phyloP scores from a whole-genome alignment of 2,888 invertebrate species.

The Electrophaes corylata region DNA sequence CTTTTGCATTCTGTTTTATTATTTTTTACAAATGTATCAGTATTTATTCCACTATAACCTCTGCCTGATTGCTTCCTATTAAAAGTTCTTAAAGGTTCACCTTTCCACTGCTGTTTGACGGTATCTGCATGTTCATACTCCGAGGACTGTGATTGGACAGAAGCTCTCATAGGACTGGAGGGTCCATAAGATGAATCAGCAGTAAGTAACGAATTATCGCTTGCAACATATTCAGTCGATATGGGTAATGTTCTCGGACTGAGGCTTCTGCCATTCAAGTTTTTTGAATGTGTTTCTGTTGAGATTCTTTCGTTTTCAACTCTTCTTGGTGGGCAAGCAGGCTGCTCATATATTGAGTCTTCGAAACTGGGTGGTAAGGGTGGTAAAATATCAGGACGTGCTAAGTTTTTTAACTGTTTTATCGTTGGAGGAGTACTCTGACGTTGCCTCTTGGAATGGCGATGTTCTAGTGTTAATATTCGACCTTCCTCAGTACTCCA shows the following conservation, averaged over 20 bases:
- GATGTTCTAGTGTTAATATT: slow-evolving; percentile 88
- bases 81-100: slow-evolving; percentile 55
- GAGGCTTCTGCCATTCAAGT: slow-evolving; percentile 87
- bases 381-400: slow-evolving; percentile 88
- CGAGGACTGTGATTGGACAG: slow-evolving; percentile 79
- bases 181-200: slow-evolving; percentile 60
- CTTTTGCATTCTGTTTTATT: slow-evolving; percentile 60
- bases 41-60: slow-evolving; percentile 56
- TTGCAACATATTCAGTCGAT: slow-evolving; percentile 50
- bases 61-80: slow-evolving; percentile 52
- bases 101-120: slow-evolving; percentile 44
- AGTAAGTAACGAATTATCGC: slow-evolving; percentile 50
- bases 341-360: slow-evolving; percentile 84
- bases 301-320: slow-evolving; percentile 63
- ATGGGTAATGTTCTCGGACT: slow-evolving; percentile 70
- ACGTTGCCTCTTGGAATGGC: slow-evolving; percentile 90
- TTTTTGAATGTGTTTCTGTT: slow-evolving; percentile 85
- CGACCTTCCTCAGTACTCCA: slow-evolving; percentile 84
- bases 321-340: slow-evolving; percentile 82
- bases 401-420: slow-evolving; percentile 73
- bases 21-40: slow-evolving; percentile 70
- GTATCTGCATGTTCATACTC: slow-evolving; percentile 74
- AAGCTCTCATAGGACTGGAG: slow-evolving; percentile 77
- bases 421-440: slow-evolving; percentile 81
- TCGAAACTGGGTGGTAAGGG: slow-evolving; percentile 84